Base-by-base conservation (phyloP, 92 coral and sea anemone genomes). In the Desmophyllum pertusum region DNA sequence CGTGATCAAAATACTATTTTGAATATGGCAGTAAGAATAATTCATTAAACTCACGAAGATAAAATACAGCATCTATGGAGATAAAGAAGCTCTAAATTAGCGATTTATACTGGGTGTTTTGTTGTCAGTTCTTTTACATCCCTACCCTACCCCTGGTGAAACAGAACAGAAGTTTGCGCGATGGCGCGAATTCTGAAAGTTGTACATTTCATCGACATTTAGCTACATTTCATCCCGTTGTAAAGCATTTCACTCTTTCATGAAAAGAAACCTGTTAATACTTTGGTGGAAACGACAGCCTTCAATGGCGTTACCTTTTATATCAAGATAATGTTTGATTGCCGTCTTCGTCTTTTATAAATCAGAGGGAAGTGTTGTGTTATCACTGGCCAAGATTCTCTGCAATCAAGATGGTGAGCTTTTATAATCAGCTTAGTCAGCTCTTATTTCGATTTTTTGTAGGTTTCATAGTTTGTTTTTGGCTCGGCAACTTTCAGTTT, bases 161-260 rank as follows among this genome's bases (percentile, higher is more conserved):
- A 21, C 37, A 0, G 25, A 6, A 11, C 19, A 5, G 36, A 19
- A 6, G n/a, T 27, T 15, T 39, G 69, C 6, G 52, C 9, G 70
- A 77, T 77, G 81, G 81, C 81, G 81, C 81, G 70, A 77, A 77
- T 65, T 77, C 53, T 61, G 68, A 77, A 77, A 40, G 55, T 21
- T 21, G 18, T 10, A 21, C 11, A 21, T 5, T 21, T 50, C 14
- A 10, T 50, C 55, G 1, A 50, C 55, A 50, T 50, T 21, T 50
- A 10, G 55, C 55, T 50, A 21, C 55, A 21, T 50, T 10, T 8
- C 52, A 8, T 46, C 1, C 15, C 52, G 15, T 13, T 50, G 41
- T 42, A 23, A 6, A 15, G n/a, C 1, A 8, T 13, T 73, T 39
- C 36, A 10, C 52, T 27, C 8, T 10, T 73, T 73, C 48, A 15